These are phyloP conservation scores for Halictus rubicundus DNA, from an alignment of 1,140 invertebrate genomes.

Conservation along the genomic window DNA sequence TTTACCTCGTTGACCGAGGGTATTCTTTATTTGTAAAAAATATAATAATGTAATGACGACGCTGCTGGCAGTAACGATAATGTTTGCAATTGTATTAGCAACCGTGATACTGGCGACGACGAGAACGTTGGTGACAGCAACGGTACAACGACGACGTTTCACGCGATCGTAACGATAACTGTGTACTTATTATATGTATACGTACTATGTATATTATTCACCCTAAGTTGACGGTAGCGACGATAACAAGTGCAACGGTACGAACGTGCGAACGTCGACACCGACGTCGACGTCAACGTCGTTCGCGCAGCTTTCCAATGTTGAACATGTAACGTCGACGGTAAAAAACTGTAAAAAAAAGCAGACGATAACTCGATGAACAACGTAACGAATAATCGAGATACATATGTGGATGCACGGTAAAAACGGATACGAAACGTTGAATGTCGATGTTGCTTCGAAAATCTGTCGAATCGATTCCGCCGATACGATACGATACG, in stretches of 20 bases:
- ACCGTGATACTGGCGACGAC: constrained; percentile 16
- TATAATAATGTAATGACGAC: constrained; percentile 73
- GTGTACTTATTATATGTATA: background rate
- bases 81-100: constrained; percentile 33
- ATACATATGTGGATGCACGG: no score
- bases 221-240: constrained; percentile 6
- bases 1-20: constrained; percentile 48
- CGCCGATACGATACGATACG: background rate
- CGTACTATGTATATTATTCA: constrained; percentile 1
- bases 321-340: background rate
- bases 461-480: background rate
- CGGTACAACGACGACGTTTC: constrained; percentile 14
- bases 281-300: background rate
- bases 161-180: constrained; percentile 31
- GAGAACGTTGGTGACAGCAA: constrained; percentile 18
- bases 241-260: background rate
- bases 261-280: background rate
- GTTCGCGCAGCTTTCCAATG: background rate
- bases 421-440: background rate
- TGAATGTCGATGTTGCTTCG: background rate
- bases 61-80: constrained; percentile 39
- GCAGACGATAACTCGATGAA: background rate
- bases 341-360: background rate
- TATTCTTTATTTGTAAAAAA: constrained; percentile 79
- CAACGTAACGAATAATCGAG: background rate